These are phyloP conservation scores for Papilio polytes DNA, from an alignment of 1,140 invertebrate genomes.

Conservation along the genomic window DNA sequence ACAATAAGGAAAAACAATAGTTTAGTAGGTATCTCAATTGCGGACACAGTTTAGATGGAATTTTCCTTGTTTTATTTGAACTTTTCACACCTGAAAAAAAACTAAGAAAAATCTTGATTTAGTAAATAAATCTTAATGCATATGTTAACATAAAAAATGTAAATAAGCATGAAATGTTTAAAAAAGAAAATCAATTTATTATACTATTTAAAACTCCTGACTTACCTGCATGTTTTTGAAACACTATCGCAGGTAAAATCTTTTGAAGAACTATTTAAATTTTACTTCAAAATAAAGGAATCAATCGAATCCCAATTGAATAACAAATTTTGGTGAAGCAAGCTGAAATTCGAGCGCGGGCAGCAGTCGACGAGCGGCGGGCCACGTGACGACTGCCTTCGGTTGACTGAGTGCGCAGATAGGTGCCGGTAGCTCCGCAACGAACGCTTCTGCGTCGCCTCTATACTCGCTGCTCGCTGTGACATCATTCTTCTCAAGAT, in stretches of 20 bases:
- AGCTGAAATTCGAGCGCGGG: conserved; percentile 10
- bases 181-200: not conserved
- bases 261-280: not conserved
- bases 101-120: too few species aligned
- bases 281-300: conserved; percentile 24
- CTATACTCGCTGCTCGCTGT: conserved; percentile 30
- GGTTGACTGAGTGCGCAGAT: conserved; percentile 36
- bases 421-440: conserved; percentile 21
- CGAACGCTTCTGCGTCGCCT: not conserved
- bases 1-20: conserved; percentile 4
- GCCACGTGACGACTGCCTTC: conserved; percentile 57
- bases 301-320: conserved; percentile 24
- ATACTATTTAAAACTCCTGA: not conserved
- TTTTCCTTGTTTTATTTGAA: not conserved
- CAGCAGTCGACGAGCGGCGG: conserved; percentile 45
- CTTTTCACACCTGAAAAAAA: too few species aligned
- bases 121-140: too few species aligned
- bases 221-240: not conserved
- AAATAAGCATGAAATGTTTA: not conserved
- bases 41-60: not conserved
- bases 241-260: conserved; percentile 8
- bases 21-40: not conserved
- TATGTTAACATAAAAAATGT: not conserved
- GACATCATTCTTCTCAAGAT: conserved; percentile 42
- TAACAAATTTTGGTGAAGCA: conserved; percentile 33